Conservation (phyloP, 2,888 invertebrate genomes). For the Vannuccia rotundouncinata region DNA sequence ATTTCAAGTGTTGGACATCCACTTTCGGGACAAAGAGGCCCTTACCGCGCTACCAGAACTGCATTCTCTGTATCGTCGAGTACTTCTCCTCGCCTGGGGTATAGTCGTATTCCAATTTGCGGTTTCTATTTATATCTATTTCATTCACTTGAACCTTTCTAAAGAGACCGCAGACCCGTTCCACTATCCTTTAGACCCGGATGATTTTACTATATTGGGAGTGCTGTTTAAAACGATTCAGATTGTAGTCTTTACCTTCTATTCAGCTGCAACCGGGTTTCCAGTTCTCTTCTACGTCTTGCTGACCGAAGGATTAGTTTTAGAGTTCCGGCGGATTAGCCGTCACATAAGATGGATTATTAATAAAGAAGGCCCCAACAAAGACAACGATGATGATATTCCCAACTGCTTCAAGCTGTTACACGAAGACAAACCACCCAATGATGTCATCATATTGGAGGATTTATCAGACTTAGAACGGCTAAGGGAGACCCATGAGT, state of each 20-base stretch:
- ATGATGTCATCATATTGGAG: background rate
- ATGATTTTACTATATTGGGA: background rate
- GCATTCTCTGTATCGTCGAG: background rate
- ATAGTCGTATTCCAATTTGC: background rate
- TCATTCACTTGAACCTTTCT: background rate
- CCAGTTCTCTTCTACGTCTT: background rate
- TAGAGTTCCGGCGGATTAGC: background rate
- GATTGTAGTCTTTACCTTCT: background rate
- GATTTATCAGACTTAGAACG: background rate
- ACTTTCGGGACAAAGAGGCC: background rate
- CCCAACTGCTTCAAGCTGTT: background rate
- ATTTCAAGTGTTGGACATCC: background rate
- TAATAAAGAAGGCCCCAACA: background rate
- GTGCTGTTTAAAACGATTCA: background rate
- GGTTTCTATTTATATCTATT: background rate
- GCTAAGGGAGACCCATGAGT: background rate
- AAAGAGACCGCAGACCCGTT: background rate
- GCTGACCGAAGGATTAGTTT: background rate
- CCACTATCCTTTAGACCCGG: background rate
- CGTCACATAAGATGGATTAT: background rate
- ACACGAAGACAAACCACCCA: background rate
- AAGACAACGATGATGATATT: background rate
- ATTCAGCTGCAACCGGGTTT: background rate
- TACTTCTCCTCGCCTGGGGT: background rate
- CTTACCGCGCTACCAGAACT: background rate